Percentiles rank a stretch among this genome's conserved stretches.
Evolutionary conservation across 2,113 vertebrate genomes (phyloP).

Genomic region (Oryctolagus cuniculus): DNA sequence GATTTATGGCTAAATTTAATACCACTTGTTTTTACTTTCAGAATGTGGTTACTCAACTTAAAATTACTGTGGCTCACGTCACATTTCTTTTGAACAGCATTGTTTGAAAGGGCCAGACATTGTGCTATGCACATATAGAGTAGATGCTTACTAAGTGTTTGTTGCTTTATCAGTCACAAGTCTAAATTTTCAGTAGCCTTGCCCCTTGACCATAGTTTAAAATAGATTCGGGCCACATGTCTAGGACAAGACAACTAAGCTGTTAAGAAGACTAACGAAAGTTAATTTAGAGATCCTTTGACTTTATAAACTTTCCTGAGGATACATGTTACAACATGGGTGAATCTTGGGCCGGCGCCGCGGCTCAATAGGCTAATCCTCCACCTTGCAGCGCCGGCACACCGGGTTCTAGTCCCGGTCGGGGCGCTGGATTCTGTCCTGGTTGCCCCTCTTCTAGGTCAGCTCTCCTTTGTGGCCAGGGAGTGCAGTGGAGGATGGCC

Average conservation of each 20-base stretch:
- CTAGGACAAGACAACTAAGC: not conserved
- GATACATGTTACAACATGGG: not conserved
- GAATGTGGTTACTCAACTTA: not conserved
- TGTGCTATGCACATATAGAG: not conserved
- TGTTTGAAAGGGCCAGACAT: not conserved
- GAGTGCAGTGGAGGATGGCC: too few relatives aligned
- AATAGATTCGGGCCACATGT: not conserved
- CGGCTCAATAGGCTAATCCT: too few relatives aligned
- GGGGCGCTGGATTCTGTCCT: too few relatives aligned
- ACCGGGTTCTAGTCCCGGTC: too few relatives aligned
- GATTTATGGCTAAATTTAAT: slow-evolving; percentile 41
- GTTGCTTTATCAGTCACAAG: not conserved
- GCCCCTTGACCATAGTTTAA: not conserved
- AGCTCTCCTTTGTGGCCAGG: too few relatives aligned
- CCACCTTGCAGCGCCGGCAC: too few relatives aligned
- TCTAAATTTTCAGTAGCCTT: not conserved
- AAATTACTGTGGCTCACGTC: not conserved
- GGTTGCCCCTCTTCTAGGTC: too few relatives aligned
- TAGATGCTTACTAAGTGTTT: not conserved
- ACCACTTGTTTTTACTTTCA: slow-evolving; percentile 9
- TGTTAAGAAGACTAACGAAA: not conserved
- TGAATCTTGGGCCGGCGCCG: too few relatives aligned
- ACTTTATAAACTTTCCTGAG: not conserved
- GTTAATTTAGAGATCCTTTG: slow-evolving; percentile 23
- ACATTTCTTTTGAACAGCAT: not conserved